Conservation (phyloP, 2,113 vertebrate species). For the Phodopus roborovskii region DNA sequence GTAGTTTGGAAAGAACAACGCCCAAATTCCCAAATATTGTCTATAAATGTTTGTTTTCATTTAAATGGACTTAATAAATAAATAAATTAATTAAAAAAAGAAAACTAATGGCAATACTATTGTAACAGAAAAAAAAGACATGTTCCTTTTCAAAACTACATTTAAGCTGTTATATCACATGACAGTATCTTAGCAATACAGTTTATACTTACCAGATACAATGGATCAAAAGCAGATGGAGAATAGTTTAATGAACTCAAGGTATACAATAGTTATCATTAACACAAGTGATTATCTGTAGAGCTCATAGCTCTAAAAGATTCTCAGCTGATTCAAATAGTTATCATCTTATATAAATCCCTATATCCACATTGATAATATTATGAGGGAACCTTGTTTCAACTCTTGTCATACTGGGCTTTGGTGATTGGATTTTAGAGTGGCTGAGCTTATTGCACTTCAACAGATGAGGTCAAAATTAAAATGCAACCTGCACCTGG, state of each 20-base stretch:
- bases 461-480: not conserved
- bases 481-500: not conserved
- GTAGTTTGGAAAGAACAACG: too few relatives aligned
- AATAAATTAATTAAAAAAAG: too few relatives aligned
- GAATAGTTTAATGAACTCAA: not conserved
- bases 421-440: slow-evolving; percentile 12
- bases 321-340: slow-evolving; percentile 18
- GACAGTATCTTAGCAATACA: not conserved
- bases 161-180: not conserved
- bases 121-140: too few relatives aligned
- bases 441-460: not conserved
- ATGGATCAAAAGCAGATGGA: not conserved
- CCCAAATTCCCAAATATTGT: too few relatives aligned
- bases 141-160: not conserved
- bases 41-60: too few relatives aligned
- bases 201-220: not conserved
- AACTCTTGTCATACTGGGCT: not conserved
- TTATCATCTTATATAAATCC: not conserved
- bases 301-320: not conserved
- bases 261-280: not conserved
- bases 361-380: not conserved
- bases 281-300: not conserved
- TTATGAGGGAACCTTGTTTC: not conserved
- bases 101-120: too few relatives aligned
- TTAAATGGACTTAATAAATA: too few relatives aligned